Evolutionary conservation across 2,797 vertebrate species (phyloP).

Genomic region (Anomalospiza imberbis): DNA sequence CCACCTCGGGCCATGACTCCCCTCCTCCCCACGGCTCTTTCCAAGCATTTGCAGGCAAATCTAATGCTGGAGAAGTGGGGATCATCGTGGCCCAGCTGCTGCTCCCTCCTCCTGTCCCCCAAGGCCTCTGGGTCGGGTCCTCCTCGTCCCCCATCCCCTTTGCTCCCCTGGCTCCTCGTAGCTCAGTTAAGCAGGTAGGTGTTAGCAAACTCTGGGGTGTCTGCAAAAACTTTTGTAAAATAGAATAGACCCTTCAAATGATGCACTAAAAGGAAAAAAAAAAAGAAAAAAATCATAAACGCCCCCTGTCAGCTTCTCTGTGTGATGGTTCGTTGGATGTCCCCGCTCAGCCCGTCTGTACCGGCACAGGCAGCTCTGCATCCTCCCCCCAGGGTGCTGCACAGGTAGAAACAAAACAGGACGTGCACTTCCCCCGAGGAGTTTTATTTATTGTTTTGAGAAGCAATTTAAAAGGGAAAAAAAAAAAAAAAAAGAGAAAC

Average conservation of each 20-base stretch:
- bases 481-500: not conserved
- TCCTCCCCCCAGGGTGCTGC: not conserved
- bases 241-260: not conserved
- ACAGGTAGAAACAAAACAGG: not conserved
- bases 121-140: not conserved
- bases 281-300: not conserved
- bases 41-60: not conserved
- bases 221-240: not conserved
- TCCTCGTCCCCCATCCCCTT: not conserved
- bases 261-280: not conserved
- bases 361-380: not conserved
- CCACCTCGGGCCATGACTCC: rapidly evolving
- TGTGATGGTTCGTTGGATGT: not conserved
- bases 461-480: not conserved
- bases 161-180: not conserved
- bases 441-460: conserved; percentile 56
- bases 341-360: not conserved
- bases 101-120: not conserved
- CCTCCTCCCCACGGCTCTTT: not conserved
- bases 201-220: not conserved
- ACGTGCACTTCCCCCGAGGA: not conserved
- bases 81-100: not conserved
- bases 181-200: not conserved
- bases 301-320: not conserved
- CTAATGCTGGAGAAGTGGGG: not conserved